Evolutionary conservation across 2,113 vertebrate genomes (phyloP).

Genomic region (Phrynosoma blainvillii): DNA sequence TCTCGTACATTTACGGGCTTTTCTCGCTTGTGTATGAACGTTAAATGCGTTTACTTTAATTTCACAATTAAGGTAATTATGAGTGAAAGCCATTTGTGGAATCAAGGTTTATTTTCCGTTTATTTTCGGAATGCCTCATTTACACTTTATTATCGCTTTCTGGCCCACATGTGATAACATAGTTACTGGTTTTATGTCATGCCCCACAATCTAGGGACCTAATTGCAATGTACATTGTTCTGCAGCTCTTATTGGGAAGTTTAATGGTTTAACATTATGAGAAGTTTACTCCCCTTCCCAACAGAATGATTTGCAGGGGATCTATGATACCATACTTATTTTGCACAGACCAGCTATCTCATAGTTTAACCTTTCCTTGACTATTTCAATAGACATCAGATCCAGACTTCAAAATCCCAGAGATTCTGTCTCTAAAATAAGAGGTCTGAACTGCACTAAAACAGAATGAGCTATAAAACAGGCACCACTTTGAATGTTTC

Average conservation of each 20-base stretch:
- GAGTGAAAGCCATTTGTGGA: too few species aligned
- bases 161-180: too few species aligned
- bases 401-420: not conserved
- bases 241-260: not conserved
- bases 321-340: not conserved
- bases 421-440: slow-evolving; percentile 4
- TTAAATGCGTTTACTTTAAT: too few species aligned
- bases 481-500: not conserved
- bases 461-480: slow-evolving; percentile 13
- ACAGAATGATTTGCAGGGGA: not conserved
- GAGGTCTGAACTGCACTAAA: not conserved
- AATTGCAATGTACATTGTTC: not conserved
- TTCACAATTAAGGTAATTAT: too few species aligned
- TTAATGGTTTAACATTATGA: slow-evolving; percentile 24
- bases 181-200: not conserved
- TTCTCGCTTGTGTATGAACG: too few species aligned
- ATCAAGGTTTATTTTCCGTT: too few species aligned
- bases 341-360: not conserved
- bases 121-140: too few species aligned
- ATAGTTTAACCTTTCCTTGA: not conserved
- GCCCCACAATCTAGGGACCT: not conserved
- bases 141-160: too few species aligned
- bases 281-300: not conserved
- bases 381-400: not conserved
- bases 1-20: too few species aligned